Percentiles rank a stretch among this genome's conserved stretches.
These are phyloP conservation scores for Shinisaurus crocodilurus DNA, from an alignment of 2,113 vertebrate genomes.

Conservation along the genomic window DNA sequence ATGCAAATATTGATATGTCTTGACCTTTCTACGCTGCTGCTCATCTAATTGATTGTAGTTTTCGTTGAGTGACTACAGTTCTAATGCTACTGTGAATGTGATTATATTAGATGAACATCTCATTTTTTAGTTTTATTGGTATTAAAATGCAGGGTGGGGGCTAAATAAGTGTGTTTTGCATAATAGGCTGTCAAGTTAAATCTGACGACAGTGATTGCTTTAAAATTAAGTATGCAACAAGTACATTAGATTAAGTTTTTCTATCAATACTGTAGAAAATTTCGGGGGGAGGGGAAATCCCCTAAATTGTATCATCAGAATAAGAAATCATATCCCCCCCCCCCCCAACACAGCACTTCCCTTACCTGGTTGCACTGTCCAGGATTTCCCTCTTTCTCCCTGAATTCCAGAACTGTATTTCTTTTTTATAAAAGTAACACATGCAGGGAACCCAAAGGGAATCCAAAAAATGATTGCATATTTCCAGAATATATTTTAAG, in stretches of 20 bases:
- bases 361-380: neutral
- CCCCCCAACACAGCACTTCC: neutral
- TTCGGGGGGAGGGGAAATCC: neutral
- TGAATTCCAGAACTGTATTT: neutral
- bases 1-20: slow-evolving; percentile 20
- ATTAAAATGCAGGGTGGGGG: neutral
- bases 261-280: neutral
- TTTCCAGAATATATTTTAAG: too few species aligned
- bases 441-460: too few species aligned
- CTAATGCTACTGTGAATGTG: slow-evolving; percentile 1
- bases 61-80: neutral
- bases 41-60: slow-evolving; percentile 13
- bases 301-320: neutral
- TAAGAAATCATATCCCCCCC: neutral
- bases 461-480: too few species aligned
- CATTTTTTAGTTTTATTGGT: slow-evolving; percentile 1
- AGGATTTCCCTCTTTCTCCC: neutral
- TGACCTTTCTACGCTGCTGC: slow-evolving; percentile 21
- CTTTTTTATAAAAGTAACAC: too few species aligned
- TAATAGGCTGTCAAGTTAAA: slow-evolving; percentile 26
- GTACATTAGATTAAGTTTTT: slow-evolving; percentile 6
- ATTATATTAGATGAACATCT: slow-evolving; percentile 16
- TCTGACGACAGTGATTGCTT: neutral
- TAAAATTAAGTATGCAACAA: slow-evolving; percentile 33
- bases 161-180: neutral